A percentile compares a stretch with the other conserved stretches of the same genome.
These are phyloP conservation scores for Pristiophorus japonicus DNA, from an alignment of 2,113 vertebrate genomes.

Conservation along the genomic window DNA sequence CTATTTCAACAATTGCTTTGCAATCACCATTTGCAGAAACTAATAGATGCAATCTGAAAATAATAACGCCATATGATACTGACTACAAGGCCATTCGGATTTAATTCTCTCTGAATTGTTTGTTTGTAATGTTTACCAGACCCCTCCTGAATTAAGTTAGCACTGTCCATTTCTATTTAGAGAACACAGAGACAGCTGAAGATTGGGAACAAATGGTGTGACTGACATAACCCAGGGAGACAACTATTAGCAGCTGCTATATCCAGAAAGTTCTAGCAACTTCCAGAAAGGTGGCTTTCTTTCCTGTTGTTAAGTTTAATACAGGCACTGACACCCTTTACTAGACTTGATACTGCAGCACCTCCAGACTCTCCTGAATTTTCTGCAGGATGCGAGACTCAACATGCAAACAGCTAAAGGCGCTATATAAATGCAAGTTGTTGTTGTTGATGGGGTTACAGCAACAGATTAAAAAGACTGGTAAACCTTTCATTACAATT, in stretches of 20 bases:
- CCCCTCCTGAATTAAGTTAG: constrained; percentile 19
- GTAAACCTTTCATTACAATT: not conserved
- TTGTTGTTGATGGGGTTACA: not conserved
- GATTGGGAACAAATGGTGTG: constrained; percentile 19
- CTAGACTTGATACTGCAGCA: not conserved
- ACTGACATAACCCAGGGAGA: not conserved
- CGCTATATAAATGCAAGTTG: not conserved
- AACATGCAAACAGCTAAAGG: not conserved
- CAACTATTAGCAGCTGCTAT: not conserved
- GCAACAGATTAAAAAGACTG: not conserved
- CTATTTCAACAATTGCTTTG: not conserved
- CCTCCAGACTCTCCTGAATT: not conserved
- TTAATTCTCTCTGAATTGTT: not conserved
- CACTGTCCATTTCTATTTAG: constrained; percentile 23
- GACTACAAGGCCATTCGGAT: not conserved
- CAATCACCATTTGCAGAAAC: not conserved
- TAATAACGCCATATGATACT: not conserved
- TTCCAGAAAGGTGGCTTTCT: not conserved
- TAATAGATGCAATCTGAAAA: not conserved
- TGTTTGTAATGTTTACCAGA: not conserved
- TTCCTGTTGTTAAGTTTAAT: constrained; percentile 2
- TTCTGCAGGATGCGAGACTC: not conserved
- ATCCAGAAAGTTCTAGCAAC: constrained; percentile 9
- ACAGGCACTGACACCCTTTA: too few relatives aligned
- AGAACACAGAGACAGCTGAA: constrained; percentile 29